Evolutionary conservation across 2,113 vertebrate genomes (phyloP).

Genomic region (Charina bottae): DNA sequence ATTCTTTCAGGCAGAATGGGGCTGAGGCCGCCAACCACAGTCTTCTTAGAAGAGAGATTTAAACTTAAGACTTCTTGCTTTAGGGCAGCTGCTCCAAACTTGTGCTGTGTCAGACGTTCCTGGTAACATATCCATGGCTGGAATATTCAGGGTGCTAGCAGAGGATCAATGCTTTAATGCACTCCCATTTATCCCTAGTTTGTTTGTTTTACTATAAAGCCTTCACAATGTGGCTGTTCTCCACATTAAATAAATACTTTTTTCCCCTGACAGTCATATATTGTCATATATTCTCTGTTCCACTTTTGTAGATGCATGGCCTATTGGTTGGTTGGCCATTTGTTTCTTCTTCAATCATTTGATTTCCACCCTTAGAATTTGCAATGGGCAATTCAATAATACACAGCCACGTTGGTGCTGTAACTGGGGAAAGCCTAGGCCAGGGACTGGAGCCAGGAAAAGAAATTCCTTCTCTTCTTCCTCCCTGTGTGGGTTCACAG

Average conservation of each 20-base stretch:
- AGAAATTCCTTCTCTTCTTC: slow-evolving; percentile 61
- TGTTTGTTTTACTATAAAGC: background rate
- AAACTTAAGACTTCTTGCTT: background rate
- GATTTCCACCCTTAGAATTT: background rate
- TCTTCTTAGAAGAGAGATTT: background rate
- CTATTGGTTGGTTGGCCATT: background rate
- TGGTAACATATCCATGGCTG: background rate
- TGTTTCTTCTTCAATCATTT: background rate
- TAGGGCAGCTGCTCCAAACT: background rate
- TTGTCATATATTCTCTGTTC: background rate
- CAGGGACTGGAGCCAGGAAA: slow-evolving; percentile 61
- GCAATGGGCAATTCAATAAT: background rate
- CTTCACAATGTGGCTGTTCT: background rate
- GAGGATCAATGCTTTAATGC: background rate
- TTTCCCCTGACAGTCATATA: background rate
- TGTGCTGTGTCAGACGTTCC: background rate
- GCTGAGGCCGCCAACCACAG: background rate
- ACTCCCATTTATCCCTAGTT: background rate
- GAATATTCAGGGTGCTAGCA: background rate
- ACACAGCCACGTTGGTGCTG: background rate
- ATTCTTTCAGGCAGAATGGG: background rate
- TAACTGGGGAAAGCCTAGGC: slow-evolving; percentile 22
- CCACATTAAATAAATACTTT: background rate
- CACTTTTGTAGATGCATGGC: background rate
- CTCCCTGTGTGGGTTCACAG: slow-evolving; percentile 58